Conservation (phyloP, 2,113 vertebrate species). For the Jaculus jaculus region DNA sequence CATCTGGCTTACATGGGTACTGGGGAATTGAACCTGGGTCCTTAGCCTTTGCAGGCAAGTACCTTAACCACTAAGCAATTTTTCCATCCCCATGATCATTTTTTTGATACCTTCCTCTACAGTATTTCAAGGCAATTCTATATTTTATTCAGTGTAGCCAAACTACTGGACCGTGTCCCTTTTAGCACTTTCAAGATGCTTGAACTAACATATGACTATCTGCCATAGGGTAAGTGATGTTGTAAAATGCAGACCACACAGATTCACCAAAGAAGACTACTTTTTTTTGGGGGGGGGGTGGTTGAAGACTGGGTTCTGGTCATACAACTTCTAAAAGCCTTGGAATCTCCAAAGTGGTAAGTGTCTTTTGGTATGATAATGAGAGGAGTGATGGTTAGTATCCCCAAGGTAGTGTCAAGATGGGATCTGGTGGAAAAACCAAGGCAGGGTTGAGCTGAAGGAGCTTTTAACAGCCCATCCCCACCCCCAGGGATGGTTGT, state of each 20-base stretch:
- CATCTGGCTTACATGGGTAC: too few relatives aligned
- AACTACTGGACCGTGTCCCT: not conserved
- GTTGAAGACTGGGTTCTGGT: not conserved
- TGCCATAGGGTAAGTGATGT: not conserved
- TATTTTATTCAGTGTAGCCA: not conserved
- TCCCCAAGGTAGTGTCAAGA: not conserved
- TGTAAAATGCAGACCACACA: not conserved
- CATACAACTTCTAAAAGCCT: not conserved
- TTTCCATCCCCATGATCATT: too few relatives aligned
- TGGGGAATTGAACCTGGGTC: too few relatives aligned
- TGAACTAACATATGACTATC: not conserved
- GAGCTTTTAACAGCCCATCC: not conserved
- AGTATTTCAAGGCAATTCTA: not conserved
- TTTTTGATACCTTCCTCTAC: not conserved
- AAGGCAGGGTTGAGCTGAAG: not conserved
- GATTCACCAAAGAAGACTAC: not conserved
- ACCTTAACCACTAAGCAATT: too few relatives aligned
- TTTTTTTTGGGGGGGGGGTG: too few relatives aligned
- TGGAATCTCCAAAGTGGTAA: not conserved
- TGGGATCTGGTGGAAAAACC: not conserved
- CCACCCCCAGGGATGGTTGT: too few relatives aligned
- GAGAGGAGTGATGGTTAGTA: not conserved
- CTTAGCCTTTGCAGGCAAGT: too few relatives aligned
- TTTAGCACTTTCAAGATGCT: not conserved
- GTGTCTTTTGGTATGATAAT: not conserved